Evolutionary conservation across 2,797 vertebrate species (phyloP).

Genomic region (Otus scops): DNA sequence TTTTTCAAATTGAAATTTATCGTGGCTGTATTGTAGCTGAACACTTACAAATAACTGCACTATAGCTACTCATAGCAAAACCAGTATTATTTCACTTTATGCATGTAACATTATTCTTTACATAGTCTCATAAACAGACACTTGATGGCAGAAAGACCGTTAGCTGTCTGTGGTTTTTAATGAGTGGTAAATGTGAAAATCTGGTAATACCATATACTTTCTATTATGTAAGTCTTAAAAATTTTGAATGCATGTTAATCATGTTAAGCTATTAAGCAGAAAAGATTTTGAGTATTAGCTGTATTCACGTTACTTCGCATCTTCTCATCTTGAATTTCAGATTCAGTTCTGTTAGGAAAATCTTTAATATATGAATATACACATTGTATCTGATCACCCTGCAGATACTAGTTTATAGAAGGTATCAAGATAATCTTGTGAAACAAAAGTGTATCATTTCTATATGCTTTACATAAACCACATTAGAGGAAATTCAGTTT

Average conservation of each 20-base stretch:
- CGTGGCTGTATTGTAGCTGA: neutral
- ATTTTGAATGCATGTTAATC: neutral
- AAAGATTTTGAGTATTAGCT: neutral
- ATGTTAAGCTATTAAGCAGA: neutral
- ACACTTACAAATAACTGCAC: neutral
- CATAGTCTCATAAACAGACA: fast-evolving
- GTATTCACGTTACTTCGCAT: neutral
- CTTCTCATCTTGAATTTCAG: neutral
- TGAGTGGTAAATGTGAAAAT: neutral
- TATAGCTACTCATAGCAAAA: neutral
- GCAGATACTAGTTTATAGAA: neutral
- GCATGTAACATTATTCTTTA: fast-evolving
- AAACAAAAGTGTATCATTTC: neutral
- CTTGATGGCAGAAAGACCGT: neutral
- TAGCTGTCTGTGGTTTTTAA: neutral
- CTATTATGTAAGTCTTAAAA: neutral
- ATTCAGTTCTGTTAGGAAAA: neutral
- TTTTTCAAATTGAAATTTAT: neutral
- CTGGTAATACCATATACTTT: neutral
- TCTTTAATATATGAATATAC: neutral
- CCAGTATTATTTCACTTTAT: neutral
- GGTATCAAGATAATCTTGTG: neutral
- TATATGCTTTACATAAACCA: neutral
- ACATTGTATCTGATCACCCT: neutral
- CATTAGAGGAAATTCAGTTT: neutral